Percentiles rank a stretch among this genome's conserved stretches.
These are phyloP conservation scores for Denticeps clupeoides DNA, from an alignment of 2,797 vertebrate genomes.

Conservation along the genomic window DNA sequence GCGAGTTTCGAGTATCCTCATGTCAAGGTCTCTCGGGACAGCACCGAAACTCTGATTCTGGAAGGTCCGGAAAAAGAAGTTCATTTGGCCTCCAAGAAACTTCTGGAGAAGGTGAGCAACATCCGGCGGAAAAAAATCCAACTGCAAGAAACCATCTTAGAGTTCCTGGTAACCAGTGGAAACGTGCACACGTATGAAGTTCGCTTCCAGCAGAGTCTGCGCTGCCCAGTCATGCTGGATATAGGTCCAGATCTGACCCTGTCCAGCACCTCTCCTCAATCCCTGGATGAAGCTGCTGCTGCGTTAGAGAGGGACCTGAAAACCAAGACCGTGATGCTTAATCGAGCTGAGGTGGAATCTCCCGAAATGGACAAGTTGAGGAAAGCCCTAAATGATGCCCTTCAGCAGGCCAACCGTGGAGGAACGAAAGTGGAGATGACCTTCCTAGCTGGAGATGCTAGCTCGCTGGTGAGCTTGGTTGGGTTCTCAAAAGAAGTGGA, in stretches of 20 bases:
- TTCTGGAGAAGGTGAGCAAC: slow-evolving; percentile 24
- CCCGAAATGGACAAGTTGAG: slow-evolving; percentile 28
- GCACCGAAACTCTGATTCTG: slow-evolving; percentile 13
- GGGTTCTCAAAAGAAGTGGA: slow-evolving; percentile 40
- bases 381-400: slow-evolving; percentile 21
- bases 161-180: slow-evolving; percentile 33
- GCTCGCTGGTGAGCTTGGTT: slow-evolving; percentile 27
- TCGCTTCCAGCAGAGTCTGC: slow-evolving; percentile 33
- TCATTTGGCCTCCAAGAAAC: slow-evolving; percentile 9
- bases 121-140: slow-evolving; percentile 28
- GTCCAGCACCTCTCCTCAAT: slow-evolving; percentile 36
- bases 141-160: slow-evolving; percentile 10
- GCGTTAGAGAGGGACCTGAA: slow-evolving; percentile 33
- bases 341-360: slow-evolving; percentile 15
- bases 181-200: slow-evolving; percentile 26
- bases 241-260: slow-evolving; percentile 30
- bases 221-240: slow-evolving; percentile 34
- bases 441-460: background rate
- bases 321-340: slow-evolving; percentile 16
- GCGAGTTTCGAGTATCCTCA: slow-evolving; percentile 9
- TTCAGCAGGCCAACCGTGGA: slow-evolving; percentile 22
- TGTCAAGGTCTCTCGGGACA: slow-evolving; percentile 13
- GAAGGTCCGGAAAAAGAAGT: slow-evolving; percentile 35
- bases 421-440: slow-evolving; percentile 26
- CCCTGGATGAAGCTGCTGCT: slow-evolving; percentile 35